Base-by-base conservation (phyloP, 1,140 invertebrate species). In the Tenebrio molitor region DNA sequence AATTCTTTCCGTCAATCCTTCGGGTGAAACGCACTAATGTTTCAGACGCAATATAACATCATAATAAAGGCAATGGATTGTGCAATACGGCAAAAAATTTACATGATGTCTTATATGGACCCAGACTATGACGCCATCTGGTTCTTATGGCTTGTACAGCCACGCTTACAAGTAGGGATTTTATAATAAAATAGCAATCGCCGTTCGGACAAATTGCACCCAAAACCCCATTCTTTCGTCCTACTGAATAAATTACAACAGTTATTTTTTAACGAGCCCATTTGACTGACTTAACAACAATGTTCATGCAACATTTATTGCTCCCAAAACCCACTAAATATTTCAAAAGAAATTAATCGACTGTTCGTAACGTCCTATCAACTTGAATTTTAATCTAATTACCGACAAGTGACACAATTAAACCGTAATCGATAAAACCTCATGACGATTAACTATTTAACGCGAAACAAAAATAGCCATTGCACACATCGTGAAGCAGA, bases 71-170 rank as follows among this genome's bases (percentile, higher is more conserved):
- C 19, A n/a, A 53, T 17, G 17, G 16, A 19, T 46, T 46, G 42
- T 46, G 42, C 42, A 17, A 46, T 46, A 53, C 19, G 46, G 46
- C 46, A 53, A 53, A 53, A 53, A 53, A 53, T 53, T 53, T 23
- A n/a, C 19, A 23, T 53, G 17, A 53, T 53, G 17, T n/a, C 46
- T 23, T 53, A 23, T 53, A 23, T 23, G 36, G 36, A 39, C 19
- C 17, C 19, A 23, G 10, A 25, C 19, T 21, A 21, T n/a, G 17
- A 4, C 42, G 12, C 14, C 42, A 46, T 46, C 14, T 46, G 42
- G 14, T 46, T 17, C 42, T 46, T 46, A 46, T 46, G 15, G 42
- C 16, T 46, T 46, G 42, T 17, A 39, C 36, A 39, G 36, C 36
- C 36, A 39, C 36, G 36, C 36, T 39, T 39, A 39, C 36, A 39